Base-by-base conservation (phyloP, 2,113 vertebrate genomes). In the Elanoides forficatus region DNA sequence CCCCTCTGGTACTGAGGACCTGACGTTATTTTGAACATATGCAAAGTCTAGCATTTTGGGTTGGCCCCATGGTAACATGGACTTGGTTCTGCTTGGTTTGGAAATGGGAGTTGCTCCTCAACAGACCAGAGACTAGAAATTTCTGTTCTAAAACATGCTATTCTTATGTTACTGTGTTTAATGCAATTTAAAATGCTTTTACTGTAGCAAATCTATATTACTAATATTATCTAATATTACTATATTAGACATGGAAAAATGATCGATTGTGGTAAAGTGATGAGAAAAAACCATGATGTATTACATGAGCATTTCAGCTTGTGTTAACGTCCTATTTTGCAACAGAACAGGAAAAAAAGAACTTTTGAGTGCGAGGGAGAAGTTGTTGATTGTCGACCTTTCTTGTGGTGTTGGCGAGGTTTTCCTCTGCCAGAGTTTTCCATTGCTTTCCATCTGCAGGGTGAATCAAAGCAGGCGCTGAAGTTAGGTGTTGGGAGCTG, bases 291-390 rank as follows among this genome's bases (percentile, higher is more conserved):
- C 1, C 60, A 15, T 63, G 32, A 27, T 18, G 25, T 30, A 4
- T 73, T 55, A 30, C 32, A 17, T 5, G 16, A 86, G 17, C 23
- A 4, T 56, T 89, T 76, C 68, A 70, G 27, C 23, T 56, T 14
- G 6, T 65, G 36, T 16, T 63, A 42, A 76, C 40, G 27, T 19
- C 26, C 36, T n/a, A 1, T 53, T 13, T 36, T 90, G 45, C 63
- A 26, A 8, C 0, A 43, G 73, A 87, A 65, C 22, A 1, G 8
- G 55, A 23, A 65, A 76, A 42, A 47, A 25, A 56, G 30, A 59
- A 10, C 10, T 81, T 48, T 6, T 81, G 76, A 53, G 30, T 0
- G 1, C 0, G 0, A 47, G 29, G 48, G 36, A 59, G 47, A 9
- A 29, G 25, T n/a, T 50, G 62, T 47, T 3, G 7, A 2, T 89